Conservation (phyloP, 2,797 vertebrate species). For the Hippopotamyrus pictus region DNA sequence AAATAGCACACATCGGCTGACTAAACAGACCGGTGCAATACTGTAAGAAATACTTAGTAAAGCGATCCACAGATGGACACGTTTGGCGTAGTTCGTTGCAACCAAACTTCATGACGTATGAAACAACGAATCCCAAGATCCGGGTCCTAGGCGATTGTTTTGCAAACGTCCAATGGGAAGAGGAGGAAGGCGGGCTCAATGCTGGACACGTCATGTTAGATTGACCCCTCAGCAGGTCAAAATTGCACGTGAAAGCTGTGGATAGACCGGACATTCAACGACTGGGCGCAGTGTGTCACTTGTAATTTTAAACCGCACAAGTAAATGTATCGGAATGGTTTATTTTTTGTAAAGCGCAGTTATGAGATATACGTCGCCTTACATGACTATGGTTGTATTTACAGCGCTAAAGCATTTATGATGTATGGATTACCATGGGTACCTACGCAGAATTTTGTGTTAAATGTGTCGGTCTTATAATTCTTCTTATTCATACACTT, state of each 20-base stretch:
- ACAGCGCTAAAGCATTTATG: background rate
- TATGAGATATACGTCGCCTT: background rate
- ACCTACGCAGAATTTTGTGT: background rate
- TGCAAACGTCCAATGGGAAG: slow-evolving; percentile 36
- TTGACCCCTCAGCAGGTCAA: slow-evolving; percentile 34
- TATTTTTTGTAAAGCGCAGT: background rate
- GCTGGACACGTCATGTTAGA: slow-evolving; percentile 38
- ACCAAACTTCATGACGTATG: slow-evolving; percentile 22
- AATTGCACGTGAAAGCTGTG: slow-evolving; percentile 27
- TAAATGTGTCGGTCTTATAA: background rate
- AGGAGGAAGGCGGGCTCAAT: background rate
- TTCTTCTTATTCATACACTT: background rate
- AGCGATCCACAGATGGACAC: slow-evolving; percentile 35
- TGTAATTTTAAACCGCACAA: background rate
- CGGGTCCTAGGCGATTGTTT: slow-evolving; percentile 29
- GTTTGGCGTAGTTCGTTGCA: slow-evolving; percentile 30
- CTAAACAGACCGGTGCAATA: background rate
- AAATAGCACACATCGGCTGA: background rate
- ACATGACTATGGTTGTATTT: background rate
- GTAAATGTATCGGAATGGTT: background rate
- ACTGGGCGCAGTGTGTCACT: background rate
- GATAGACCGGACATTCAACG: background rate
- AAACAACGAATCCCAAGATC: slow-evolving; percentile 23
- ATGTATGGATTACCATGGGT: background rate
- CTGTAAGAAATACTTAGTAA: slow-evolving; percentile 3